Evolutionary conservation across 2,797 vertebrate genomes (phyloP).

Genomic region (Sciurus vulgaris): DNA sequence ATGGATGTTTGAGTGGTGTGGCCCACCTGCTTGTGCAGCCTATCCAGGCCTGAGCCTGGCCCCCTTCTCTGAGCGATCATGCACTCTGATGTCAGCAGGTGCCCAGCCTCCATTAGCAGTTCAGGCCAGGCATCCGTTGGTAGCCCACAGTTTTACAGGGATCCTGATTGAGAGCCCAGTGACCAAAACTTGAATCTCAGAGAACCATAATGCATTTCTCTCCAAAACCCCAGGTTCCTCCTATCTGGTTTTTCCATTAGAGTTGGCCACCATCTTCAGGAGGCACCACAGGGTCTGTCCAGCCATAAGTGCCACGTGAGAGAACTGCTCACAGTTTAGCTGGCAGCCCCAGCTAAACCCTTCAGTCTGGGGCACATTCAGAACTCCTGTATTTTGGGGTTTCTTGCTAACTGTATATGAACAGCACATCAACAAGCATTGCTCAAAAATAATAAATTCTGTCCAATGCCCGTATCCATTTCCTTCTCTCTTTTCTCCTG

Average conservation of each 20-base stretch:
- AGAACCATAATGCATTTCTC: background rate
- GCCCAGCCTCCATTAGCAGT: background rate
- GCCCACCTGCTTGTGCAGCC: background rate
- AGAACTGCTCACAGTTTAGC: background rate
- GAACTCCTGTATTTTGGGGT: rapidly evolving
- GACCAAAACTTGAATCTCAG: background rate
- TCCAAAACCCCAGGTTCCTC: background rate
- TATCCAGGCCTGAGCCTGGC: background rate
- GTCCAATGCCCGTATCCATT: rapidly evolving
- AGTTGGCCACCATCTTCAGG: rapidly evolving
- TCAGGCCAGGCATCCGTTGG: background rate
- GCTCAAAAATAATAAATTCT: rapidly evolving
- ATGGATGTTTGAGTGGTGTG: rapidly evolving
- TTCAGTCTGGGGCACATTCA: rapidly evolving
- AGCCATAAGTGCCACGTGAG: rapidly evolving
- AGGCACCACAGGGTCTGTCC: no score
- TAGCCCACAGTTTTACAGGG: rapidly evolving
- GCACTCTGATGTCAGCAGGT: no score
- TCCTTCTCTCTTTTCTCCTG: background rate
- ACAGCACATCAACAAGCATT: rapidly evolving
- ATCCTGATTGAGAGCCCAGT: background rate
- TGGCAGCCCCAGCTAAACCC: rapidly evolving
- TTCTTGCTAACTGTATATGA: background rate
- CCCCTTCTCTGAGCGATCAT: no score
- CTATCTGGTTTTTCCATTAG: rapidly evolving